Conservation (phyloP, 2,888 invertebrate species). For the Apotomis turbidana region DNA sequence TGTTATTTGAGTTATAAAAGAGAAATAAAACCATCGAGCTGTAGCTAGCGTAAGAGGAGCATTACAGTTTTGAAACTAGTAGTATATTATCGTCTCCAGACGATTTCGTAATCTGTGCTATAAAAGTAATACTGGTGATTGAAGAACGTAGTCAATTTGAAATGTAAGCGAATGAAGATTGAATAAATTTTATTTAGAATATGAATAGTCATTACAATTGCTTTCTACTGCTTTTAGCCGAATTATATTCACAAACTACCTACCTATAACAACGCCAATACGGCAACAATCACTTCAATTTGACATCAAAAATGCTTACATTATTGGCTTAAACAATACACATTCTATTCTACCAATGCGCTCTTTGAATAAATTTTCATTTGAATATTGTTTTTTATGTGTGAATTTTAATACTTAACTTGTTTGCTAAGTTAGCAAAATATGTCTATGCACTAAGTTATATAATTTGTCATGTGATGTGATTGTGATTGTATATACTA, state of each 20-base stretch:
- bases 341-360: no score
- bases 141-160: conserved; percentile 4
- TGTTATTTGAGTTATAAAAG: conserved; percentile 42
- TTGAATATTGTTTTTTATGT: no score
- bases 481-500: no score
- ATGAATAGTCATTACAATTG: background rate
- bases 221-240: background rate
- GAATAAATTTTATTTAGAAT: background rate
- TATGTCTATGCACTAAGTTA: no score
- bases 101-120: conserved; percentile 10
- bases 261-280: background rate
- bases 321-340: no score
- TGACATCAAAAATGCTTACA: no score
- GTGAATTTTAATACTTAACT: no score
- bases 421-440: no score
- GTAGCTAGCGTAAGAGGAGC: conserved; percentile 19
- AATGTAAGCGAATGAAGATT: conserved; percentile 5
- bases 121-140: conserved; percentile 25
- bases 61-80: conserved; percentile 24
- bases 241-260: background rate
- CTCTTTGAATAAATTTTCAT: no score
- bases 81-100: conserved; percentile 13
- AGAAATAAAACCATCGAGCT: conserved; percentile 36
- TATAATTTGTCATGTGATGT: no score
- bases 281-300: no score